Evolutionary conservation across 2,113 vertebrate species (phyloP).

Genomic region (Pipa parva): DNA sequence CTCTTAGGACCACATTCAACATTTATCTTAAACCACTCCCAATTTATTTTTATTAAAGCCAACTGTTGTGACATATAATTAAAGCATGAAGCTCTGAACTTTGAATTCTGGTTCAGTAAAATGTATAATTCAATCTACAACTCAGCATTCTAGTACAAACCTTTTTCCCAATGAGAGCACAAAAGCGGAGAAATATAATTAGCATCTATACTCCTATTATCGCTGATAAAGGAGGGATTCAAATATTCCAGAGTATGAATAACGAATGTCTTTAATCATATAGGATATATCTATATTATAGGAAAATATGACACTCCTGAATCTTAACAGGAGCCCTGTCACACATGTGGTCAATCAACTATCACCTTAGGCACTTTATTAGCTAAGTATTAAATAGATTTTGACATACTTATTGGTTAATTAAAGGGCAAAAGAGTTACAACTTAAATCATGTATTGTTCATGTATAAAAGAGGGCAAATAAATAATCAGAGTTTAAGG

Average conservation of each 20-base stretch:
- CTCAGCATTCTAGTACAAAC: too few relatives aligned
- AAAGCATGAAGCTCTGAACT: too few relatives aligned
- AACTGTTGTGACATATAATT: too few relatives aligned
- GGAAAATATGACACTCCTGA: neutral
- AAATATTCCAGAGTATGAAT: neutral
- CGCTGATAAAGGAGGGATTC: neutral
- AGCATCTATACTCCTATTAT: neutral
- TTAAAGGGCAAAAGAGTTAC: constrained; percentile 50
- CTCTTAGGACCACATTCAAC: too few relatives aligned
- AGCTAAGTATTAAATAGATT: constrained; percentile 33
- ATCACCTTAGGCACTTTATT: constrained; percentile 42
- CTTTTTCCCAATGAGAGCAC: neutral
- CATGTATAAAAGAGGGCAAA: constrained; percentile 49
- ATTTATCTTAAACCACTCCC: too few relatives aligned
- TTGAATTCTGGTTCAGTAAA: too few relatives aligned
- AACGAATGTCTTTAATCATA: constrained; percentile 7
- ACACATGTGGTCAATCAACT: constrained; percentile 12
- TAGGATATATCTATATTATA: constrained; percentile 2
- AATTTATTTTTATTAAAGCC: too few relatives aligned
- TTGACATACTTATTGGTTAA: constrained; percentile 47
- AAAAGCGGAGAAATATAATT: constrained; percentile 4
- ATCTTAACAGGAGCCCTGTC: constrained; percentile 23
- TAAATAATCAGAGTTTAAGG: constrained; percentile 61
- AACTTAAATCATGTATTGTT: constrained; percentile 52
- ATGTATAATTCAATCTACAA: too few relatives aligned